phyloP scores from a whole-genome alignment of 2,113 vertebrate genomes.

The Vombatus ursinus region DNA sequence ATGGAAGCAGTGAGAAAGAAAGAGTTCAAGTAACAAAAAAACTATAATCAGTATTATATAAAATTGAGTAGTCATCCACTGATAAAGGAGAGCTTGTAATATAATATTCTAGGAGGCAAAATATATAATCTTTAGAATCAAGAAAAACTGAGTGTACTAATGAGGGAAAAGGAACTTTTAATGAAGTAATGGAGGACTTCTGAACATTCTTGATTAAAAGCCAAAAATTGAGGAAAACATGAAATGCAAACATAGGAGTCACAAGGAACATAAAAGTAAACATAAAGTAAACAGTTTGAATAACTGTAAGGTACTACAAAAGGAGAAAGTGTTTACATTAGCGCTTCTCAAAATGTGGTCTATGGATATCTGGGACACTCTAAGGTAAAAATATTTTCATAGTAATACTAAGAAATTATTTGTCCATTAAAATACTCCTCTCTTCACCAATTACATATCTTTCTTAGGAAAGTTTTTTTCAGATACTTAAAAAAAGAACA shows the following conservation, averaged over 20 bases:
- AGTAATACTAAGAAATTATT: too few species aligned
- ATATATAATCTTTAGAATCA: not conserved
- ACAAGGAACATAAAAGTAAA: not conserved
- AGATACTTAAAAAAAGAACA: too few species aligned
- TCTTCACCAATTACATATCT: too few species aligned
- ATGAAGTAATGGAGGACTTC: not conserved
- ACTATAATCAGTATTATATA: not conserved
- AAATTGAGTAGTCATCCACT: not conserved
- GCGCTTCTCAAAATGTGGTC: not conserved
- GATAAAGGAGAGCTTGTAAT: not conserved
- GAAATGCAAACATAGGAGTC: not conserved
- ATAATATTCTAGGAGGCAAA: not conserved
- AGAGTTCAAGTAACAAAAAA: not conserved
- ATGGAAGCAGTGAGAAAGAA: not conserved
- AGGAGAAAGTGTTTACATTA: not conserved
- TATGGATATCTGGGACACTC: too few species aligned
- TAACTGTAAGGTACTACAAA: not conserved
- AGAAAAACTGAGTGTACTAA: not conserved
- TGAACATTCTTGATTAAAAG: not conserved
- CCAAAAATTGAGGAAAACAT: not conserved
- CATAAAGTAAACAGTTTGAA: not conserved
- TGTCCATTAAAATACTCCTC: too few species aligned
- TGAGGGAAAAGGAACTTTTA: not conserved
- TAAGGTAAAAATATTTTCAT: not conserved
- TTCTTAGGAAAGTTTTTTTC: too few species aligned